A percentile compares a stretch with the other conserved stretches of the same genome.
phyloP scores from a whole-genome alignment of 2,797 vertebrate species.

The Lagodon rhomboides region DNA sequence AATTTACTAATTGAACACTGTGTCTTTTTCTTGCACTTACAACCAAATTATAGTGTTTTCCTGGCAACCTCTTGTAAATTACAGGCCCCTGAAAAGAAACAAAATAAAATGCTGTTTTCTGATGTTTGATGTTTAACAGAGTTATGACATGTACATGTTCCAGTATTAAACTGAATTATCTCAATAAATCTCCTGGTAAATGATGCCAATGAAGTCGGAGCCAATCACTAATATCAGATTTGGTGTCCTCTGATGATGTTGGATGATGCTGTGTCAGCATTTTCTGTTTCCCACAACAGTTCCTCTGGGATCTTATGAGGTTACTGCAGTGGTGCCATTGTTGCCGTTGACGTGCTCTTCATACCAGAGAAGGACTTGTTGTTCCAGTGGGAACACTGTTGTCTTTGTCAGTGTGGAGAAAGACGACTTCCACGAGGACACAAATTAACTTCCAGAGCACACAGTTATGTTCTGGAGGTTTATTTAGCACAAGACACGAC shows the following conservation, averaged over 20 bases:
- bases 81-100: too few species aligned
- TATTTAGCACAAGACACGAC: conserved; percentile 37
- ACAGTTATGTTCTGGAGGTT: conserved; percentile 39
- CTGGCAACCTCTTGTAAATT: not conserved
- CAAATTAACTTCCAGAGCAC: conserved; percentile 29
- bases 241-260: conserved; percentile 15
- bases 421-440: conserved; percentile 36
- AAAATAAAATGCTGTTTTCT: not conserved
- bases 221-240: conserved; percentile 29
- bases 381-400: conserved; percentile 56
- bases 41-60: not conserved
- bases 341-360: conserved; percentile 69
- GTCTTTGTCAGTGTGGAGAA: conserved; percentile 54
- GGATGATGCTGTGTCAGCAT: conserved; percentile 21
- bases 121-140: not conserved
- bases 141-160: not conserved
- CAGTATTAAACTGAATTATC: conserved; percentile 19
- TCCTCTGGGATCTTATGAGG: conserved; percentile 47
- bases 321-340: conserved; percentile 60
- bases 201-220: not conserved
- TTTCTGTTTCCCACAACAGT: conserved; percentile 45
- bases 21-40: not conserved
- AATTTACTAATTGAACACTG: not conserved
- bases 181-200: conserved; percentile 2
- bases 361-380: conserved; percentile 59